Percentiles rank a stretch among this genome's conserved stretches.
phyloP scores from a whole-genome alignment of 1,140 invertebrate species.

The Arctopsyche grandis region DNA sequence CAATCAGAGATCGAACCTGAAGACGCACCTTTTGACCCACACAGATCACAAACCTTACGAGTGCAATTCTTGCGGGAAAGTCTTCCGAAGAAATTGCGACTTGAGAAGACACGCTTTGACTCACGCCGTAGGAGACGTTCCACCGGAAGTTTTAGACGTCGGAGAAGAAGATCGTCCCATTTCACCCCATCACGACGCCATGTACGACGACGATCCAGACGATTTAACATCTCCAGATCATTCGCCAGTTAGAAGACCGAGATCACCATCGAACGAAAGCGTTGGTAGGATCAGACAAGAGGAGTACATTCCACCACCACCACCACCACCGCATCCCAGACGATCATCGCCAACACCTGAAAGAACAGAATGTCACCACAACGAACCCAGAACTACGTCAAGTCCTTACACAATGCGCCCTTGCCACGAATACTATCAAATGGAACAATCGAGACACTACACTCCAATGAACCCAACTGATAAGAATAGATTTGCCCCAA shows the following conservation, averaged over 20 bases:
- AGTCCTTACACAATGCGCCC: slow-evolving; percentile 76
- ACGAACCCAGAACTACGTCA: slow-evolving; percentile 67
- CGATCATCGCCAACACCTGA: slow-evolving; percentile 63
- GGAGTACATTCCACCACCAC: slow-evolving; percentile 52
- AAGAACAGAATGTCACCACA: slow-evolving; percentile 74
- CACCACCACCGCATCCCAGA: slow-evolving; percentile 55
- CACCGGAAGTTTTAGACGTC: slow-evolving; percentile 74
- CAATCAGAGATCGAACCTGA: slow-evolving; percentile 91
- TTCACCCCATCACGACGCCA: slow-evolving; percentile 63
- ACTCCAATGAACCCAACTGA: slow-evolving; percentile 45
- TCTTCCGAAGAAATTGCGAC: slow-evolving; percentile 87
- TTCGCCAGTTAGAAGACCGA: slow-evolving; percentile 66
- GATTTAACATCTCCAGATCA: slow-evolving; percentile 70
- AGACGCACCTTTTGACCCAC: slow-evolving; percentile 94
- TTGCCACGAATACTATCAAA: slow-evolving; percentile 66
- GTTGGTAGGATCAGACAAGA: slow-evolving; percentile 63
- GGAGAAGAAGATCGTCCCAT: slow-evolving; percentile 71
- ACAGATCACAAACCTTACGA: slow-evolving; percentile 95
- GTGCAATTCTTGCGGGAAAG: slow-evolving; percentile 89
- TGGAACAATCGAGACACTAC: slow-evolving; percentile 60
- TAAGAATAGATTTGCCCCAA: slow-evolving; percentile 50
- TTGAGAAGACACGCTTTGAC: slow-evolving; percentile 84
- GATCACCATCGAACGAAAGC: slow-evolving; percentile 64
- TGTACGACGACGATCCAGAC: slow-evolving; percentile 69
- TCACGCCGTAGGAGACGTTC: slow-evolving; percentile 85